A percentile compares a stretch with the other conserved stretches of the same genome.
phyloP scores from a whole-genome alignment of 2,113 vertebrate species.

The human region GRCh38 chr3:180627001-180627500 shows the following conservation, averaged over 20 bases:
- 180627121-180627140: no score
- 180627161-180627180: background rate
- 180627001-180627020: background rate
- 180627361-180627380: background rate
- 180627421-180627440: background rate
- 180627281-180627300: background rate
- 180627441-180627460: conserved; percentile 13
- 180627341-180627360: background rate
- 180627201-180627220: background rate
- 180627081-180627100: no score
- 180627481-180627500: background rate
- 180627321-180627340: background rate
- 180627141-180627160: background rate
- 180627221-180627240: background rate
- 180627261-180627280: background rate
- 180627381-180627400: background rate
- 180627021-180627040: background rate
- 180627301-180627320: background rate
- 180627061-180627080: no score
- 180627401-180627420: background rate
- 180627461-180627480: background rate
- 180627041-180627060: no score
- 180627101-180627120: no score
- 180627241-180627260: background rate
- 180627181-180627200: background rate